Evolutionary conservation across 2,888 invertebrate genomes (phyloP).

Genomic region (Archips crataeganus): DNA sequence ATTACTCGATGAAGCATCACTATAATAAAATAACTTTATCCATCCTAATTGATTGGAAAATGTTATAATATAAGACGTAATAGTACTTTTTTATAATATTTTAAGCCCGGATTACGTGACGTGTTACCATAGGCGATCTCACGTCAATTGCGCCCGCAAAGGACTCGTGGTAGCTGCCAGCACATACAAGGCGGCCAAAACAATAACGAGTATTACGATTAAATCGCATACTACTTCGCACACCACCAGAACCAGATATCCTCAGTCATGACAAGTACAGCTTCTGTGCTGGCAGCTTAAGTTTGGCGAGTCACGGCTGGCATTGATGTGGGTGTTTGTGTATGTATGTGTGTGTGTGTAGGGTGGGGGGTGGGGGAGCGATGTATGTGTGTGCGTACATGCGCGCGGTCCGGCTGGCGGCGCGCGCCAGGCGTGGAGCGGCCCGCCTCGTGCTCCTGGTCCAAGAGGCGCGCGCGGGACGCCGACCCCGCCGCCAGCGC

Average conservation of each 20-base stretch:
- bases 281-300: not conserved
- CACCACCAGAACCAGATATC: no score
- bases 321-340: not conserved
- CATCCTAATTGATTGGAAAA: no score
- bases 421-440: constrained; percentile 81
- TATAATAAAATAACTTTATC: no score
- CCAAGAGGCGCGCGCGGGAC: constrained; percentile 79
- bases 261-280: no score
- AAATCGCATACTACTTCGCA: no score
- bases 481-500: constrained; percentile 52
- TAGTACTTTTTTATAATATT: no score
- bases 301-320: constrained; percentile 3
- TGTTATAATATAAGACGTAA: no score
- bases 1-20: no score
- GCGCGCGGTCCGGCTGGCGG: constrained; percentile 52
- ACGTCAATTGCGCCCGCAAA: not conserved
- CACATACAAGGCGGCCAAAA: not conserved
- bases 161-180: not conserved
- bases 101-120: not conserved
- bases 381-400: constrained; percentile 45
- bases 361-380: not conserved
- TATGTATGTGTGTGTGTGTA: constrained; percentile 6
- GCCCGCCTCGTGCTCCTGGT: constrained; percentile 81
- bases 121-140: not conserved
- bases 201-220: not conserved